These are phyloP conservation scores for Lepilemur septentrionalis DNA, from an alignment of 2,797 vertebrate species.

Conservation along the genomic window DNA sequence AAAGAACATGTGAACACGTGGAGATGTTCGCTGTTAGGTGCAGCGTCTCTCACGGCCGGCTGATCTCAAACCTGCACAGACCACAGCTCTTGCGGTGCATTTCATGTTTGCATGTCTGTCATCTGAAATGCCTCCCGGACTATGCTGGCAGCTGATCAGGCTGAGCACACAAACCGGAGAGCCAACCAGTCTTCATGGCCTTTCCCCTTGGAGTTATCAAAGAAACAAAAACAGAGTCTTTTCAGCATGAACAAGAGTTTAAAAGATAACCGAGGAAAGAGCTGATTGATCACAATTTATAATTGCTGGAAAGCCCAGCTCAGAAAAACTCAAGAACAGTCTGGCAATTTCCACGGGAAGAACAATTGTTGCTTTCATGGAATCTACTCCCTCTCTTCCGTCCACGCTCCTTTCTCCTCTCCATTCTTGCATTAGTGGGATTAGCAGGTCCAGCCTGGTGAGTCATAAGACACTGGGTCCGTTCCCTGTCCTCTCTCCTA, in stretches of 20 bases:
- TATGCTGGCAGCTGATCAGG: neutral
- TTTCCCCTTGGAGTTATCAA: neutral
- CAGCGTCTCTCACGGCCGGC: neutral
- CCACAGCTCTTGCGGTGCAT: neutral
- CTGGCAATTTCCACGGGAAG: neutral
- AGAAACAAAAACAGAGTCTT: neutral
- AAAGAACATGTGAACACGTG: neutral
- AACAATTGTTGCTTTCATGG: neutral
- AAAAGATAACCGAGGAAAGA: neutral
- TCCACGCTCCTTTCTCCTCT: neutral
- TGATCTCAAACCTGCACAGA: neutral
- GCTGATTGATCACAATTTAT: neutral
- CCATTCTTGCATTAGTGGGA: neutral
- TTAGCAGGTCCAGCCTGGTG: neutral
- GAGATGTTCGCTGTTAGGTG: neutral
- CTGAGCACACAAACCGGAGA: neutral
- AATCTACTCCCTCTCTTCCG: neutral
- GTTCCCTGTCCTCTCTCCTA: conserved; percentile 28
- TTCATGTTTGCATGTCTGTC: neutral
- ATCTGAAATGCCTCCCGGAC: neutral
- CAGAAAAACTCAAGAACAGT: neutral
- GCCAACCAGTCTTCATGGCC: neutral
- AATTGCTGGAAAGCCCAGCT: neutral
- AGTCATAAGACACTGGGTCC: neutral
- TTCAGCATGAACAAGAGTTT: neutral